Base-by-base conservation (phyloP, 2,797 vertebrate species). In the Clangula hyemalis region DNA sequence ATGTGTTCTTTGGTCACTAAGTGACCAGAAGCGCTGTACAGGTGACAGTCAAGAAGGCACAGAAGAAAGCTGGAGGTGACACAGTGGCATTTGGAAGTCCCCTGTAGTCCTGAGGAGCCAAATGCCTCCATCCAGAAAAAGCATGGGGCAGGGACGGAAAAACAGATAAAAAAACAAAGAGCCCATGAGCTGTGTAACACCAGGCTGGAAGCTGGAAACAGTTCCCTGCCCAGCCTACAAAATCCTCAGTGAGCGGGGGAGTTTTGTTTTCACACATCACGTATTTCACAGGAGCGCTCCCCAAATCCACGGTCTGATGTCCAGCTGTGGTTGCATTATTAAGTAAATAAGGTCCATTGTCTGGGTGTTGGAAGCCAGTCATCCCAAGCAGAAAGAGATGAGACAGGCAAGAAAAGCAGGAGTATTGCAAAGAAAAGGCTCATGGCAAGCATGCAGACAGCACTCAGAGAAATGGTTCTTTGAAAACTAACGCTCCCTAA, bases 311-410 rank as follows among this genome's bases (percentile, higher is more conserved):
- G 1, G 65, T 69, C 58, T 80, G 51, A 72, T 87, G 92, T 95
- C 81, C 79, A 73, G 39, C 82, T 91, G 36, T 45, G 69, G 58
- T 56, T 90, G 18, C 65, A 74, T 91, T 92, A 74, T 74, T 68
- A 93, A 89, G 75, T 81, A 86, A 95, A 57, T 94, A 90, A 92
- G 30, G 69, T 51, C 47, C 49, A 41, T 82, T 72, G 49, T 92
- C 80, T 74, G 74, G 45, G 6, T 88, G 28, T 90, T 82, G 82
- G 32, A 61, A 94, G 57, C 41, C 73, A 74, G 87, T 86, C 69
- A 94, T 81, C 73, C 78, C 64, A 88, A 56, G 47, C n/a, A 92
- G 86, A 94, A 96, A 90, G 53, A 91, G 57, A 73, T 85, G 57
- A 96, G 60, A 78, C 58, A 83, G 64, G 51, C 38, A 86, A 87